phyloP scores from a whole-genome alignment of 2,888 invertebrate genomes.

The Mycalesis mineus region DNA sequence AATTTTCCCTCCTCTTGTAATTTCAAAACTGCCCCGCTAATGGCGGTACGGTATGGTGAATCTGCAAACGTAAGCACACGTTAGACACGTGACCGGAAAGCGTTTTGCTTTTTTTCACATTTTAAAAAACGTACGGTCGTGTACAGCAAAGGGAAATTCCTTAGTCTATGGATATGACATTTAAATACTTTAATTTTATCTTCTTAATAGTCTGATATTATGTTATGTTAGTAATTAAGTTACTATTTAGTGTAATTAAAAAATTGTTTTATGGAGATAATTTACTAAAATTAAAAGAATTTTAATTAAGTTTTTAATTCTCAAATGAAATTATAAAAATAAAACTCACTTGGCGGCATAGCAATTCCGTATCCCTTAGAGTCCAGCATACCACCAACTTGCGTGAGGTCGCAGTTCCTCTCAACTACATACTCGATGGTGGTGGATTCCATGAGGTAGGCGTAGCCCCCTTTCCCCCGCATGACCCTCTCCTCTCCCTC shows the following conservation, averaged over 20 bases:
- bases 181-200: background rate
- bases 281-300: too few species aligned
- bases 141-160: slow-evolving; percentile 6
- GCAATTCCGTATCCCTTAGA: slow-evolving; percentile 98
- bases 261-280: too few species aligned
- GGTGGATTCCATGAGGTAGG: slow-evolving; percentile 98
- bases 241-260: too few species aligned
- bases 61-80: slow-evolving; percentile 71
- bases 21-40: slow-evolving; percentile 95
- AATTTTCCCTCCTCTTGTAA: slow-evolving; percentile 97
- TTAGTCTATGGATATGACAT: background rate
- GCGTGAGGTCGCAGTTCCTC: slow-evolving; percentile 92
- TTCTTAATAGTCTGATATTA: too few species aligned
- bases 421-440: slow-evolving; percentile 96
- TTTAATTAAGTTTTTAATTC: too few species aligned
- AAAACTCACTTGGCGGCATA: slow-evolving; percentile 89
- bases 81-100: slow-evolving; percentile 26
- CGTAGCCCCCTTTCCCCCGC: slow-evolving; percentile 91
- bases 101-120: background rate
- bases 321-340: too few species aligned
- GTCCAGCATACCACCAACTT: slow-evolving; percentile 94
- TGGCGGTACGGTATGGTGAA: slow-evolving; percentile 95
- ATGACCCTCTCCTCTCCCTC: slow-evolving; percentile 95
- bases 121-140: background rate
- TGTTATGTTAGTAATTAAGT: too few species aligned